Conservation (phyloP, 2,113 vertebrate genomes). For the Egretta garzetta region DNA sequence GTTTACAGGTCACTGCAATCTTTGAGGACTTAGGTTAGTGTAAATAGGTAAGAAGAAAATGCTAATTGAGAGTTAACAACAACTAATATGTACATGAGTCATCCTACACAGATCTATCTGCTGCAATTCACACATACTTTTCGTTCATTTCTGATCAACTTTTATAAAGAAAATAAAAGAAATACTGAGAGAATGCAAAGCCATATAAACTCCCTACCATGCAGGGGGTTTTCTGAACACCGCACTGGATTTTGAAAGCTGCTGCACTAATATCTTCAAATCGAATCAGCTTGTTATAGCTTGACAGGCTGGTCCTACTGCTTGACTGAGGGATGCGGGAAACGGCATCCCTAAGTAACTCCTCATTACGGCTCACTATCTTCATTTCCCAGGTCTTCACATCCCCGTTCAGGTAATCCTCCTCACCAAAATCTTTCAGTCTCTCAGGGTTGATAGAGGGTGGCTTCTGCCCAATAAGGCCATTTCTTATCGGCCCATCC, state of each 20-base stretch:
- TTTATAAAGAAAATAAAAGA: not conserved
- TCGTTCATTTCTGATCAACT: not conserved
- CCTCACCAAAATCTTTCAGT: constrained; percentile 89
- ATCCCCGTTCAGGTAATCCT: constrained; percentile 84
- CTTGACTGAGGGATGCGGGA: constrained; percentile 64
- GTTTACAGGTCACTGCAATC: constrained; percentile 25
- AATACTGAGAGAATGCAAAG: not conserved
- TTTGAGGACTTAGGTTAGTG: constrained; percentile 22
- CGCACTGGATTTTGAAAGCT: constrained; percentile 85
- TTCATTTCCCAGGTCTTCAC: constrained; percentile 79
- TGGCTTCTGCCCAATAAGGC: constrained; percentile 56
- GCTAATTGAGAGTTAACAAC: not conserved
- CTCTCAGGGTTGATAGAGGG: constrained; percentile 85
- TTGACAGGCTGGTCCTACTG: constrained; percentile 60
- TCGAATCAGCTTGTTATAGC: constrained; percentile 72
- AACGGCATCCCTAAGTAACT: constrained; percentile 70
- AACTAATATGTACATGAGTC: not conserved
- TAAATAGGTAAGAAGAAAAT: constrained; percentile 28
- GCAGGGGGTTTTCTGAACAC: constrained; percentile 88
- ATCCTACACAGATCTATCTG: not conserved
- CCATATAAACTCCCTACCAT: constrained; percentile 72
- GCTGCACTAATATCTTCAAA: constrained; percentile 91
- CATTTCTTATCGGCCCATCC: constrained; percentile 65
- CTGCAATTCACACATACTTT: not conserved
- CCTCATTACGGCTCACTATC: constrained; percentile 68